Percentiles rank a stretch among this genome's conserved stretches.
Conservation (phyloP, 1,140 invertebrate species). For the Trigoniulus corallinus region DNA sequence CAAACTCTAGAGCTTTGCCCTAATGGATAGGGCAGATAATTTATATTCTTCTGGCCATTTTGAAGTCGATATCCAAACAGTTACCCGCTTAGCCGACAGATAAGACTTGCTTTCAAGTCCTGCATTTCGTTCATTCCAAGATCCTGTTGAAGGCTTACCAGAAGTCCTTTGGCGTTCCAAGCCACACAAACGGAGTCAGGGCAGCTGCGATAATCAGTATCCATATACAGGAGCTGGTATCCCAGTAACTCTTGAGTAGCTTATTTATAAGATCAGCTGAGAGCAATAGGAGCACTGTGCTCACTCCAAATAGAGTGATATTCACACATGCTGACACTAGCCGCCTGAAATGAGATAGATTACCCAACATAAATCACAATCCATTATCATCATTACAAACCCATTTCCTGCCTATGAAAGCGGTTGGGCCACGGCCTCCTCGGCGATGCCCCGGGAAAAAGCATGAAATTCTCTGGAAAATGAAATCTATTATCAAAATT, state of each 20-base stretch:
- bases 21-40: too few relatives aligned
- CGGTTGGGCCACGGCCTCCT: too few relatives aligned
- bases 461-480: too few relatives aligned
- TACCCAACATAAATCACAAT: too few relatives aligned
- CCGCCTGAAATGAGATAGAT: constrained; percentile 17
- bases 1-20: too few relatives aligned
- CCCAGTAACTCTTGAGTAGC: constrained; percentile 42
- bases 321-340: constrained; percentile 36
- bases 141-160: constrained; percentile 30
- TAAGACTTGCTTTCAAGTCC: background rate
- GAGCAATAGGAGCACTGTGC: constrained; percentile 48
- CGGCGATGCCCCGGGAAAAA: too few relatives aligned
- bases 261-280: background rate
- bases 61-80: too few relatives aligned
- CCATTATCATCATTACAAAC: too few relatives aligned
- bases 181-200: constrained; percentile 44
- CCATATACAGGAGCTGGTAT: constrained; percentile 39
- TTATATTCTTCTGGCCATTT: too few relatives aligned
- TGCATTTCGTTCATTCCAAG: background rate
- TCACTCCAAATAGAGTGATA: constrained; percentile 47
- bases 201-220: constrained; percentile 40
- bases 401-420: too few relatives aligned
- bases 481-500: too few relatives aligned
- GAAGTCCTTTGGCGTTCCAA: constrained; percentile 54
- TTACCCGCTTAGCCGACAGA: background rate